phyloP scores from a whole-genome alignment of 2,888 invertebrate genomes.

The Epistrophe eligans region DNA sequence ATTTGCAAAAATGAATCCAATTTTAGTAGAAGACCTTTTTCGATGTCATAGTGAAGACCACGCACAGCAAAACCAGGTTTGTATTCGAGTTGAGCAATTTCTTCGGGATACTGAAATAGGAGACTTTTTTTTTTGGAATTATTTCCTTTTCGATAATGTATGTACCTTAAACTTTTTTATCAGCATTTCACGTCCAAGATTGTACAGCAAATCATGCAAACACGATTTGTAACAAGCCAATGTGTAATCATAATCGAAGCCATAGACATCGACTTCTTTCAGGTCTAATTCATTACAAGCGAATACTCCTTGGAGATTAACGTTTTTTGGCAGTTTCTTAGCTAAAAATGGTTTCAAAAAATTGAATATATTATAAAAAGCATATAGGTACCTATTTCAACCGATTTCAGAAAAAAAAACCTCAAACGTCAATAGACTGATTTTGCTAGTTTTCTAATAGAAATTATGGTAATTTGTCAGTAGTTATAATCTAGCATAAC shows the following conservation, averaged over 20 bases:
- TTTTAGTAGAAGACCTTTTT: conserved; percentile 96
- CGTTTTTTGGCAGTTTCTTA: conserved; percentile 94
- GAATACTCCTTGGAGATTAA: conserved; percentile 94
- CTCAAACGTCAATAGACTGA: neutral
- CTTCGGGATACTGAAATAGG: conserved; percentile 91
- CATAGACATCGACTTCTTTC: conserved; percentile 95
- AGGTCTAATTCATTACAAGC: conserved; percentile 98
- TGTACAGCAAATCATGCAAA: conserved; percentile 94
- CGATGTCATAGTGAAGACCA: conserved; percentile 99
- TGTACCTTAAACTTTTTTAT: conserved; percentile 93
- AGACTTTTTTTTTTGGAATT: neutral
- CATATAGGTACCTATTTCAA: too few relatives aligned
- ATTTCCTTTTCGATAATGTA: neutral
- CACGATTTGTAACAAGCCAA: conserved; percentile 96
- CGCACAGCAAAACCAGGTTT: conserved; percentile 97
- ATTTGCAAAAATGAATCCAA: conserved; percentile 98
- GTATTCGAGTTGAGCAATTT: conserved; percentile 92
- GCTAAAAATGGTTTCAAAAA: conserved; percentile 85
- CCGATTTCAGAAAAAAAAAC: neutral
- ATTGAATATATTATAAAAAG: neutral
- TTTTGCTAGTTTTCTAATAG: too few relatives aligned
- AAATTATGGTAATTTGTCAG: too few relatives aligned
- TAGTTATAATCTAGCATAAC: too few relatives aligned
- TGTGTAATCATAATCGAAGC: conserved; percentile 99
- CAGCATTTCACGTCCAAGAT: conserved; percentile 93